phyloP scores from a whole-genome alignment of 2,113 vertebrate genomes.

The Nematolebias whitei region DNA sequence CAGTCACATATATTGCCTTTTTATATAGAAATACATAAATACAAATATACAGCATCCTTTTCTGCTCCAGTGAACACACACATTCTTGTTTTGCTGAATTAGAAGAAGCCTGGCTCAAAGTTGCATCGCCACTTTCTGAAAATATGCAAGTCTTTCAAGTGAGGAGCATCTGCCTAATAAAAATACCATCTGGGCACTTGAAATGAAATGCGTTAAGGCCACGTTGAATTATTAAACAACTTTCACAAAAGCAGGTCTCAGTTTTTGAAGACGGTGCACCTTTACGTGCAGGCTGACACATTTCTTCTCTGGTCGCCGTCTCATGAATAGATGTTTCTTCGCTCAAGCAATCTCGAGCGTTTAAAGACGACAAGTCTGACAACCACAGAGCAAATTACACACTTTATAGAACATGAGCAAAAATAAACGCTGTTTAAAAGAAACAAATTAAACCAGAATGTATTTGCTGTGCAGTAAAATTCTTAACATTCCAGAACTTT shows the following conservation, averaged over 20 bases:
- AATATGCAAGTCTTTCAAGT: constrained; percentile 70
- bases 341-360: too few relatives aligned
- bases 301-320: constrained; percentile 11
- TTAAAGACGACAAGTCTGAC: background rate
- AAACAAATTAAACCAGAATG: too few relatives aligned
- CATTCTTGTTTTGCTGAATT: constrained; percentile 55
- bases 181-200: constrained; percentile 75
- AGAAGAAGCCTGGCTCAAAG: constrained; percentile 41
- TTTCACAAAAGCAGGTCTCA: constrained; percentile 60
- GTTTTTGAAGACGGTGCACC: constrained; percentile 41
- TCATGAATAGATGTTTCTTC: background rate
- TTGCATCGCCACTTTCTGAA: constrained; percentile 50
- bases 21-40: background rate
- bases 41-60: constrained; percentile 1
- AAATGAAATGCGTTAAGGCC: constrained; percentile 72
- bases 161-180: constrained; percentile 69
- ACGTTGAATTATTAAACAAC: constrained; percentile 74
- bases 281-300: constrained; percentile 14
- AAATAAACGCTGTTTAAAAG: too few relatives aligned
- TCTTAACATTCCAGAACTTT: too few relatives aligned
- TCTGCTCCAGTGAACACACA: constrained; percentile 33
- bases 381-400: background rate
- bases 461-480: too few relatives aligned
- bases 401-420: background rate
- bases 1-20: background rate